A percentile compares a stretch with the other conserved stretches of the same genome.
Conservation (phyloP, 2,113 vertebrate species). For the Oreochromis spilurus region DNA sequence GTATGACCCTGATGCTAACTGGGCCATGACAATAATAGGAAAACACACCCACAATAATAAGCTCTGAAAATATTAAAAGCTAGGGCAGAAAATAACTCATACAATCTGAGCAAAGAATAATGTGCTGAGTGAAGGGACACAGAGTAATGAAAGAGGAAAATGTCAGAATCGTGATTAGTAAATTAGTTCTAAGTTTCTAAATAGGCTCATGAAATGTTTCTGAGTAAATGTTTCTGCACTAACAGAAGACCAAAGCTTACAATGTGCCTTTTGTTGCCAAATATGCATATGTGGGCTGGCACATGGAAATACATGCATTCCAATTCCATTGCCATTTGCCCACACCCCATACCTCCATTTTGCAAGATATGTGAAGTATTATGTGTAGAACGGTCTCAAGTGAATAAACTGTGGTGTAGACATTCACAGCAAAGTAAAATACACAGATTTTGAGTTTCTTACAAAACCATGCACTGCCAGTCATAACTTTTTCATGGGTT, state of each 20-base stretch:
- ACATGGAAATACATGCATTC: constrained; percentile 59
- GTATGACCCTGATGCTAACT: constrained; percentile 4
- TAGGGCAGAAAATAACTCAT: background rate
- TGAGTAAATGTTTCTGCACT: background rate
- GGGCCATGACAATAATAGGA: background rate
- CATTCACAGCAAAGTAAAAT: background rate
- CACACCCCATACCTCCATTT: constrained; percentile 22
- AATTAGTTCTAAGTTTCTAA: background rate
- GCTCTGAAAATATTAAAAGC: background rate
- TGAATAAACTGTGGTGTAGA: background rate
- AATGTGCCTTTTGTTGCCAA: constrained; percentile 52
- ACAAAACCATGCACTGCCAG: background rate
- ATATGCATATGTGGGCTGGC: constrained; percentile 47
- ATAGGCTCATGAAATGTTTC: background rate
- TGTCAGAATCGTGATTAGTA: background rate
- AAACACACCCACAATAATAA: background rate
- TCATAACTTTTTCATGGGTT: background rate
- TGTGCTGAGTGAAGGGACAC: background rate
- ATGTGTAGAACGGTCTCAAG: background rate
- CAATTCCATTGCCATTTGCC: constrained; percentile 25
- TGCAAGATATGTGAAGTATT: background rate
- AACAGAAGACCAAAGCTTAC: background rate
- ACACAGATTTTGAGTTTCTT: background rate
- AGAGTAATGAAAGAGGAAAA: background rate
- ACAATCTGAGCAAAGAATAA: background rate